Conservation (phyloP, 1,140 invertebrate species). For the Pseudachorutes palmiensis region DNA sequence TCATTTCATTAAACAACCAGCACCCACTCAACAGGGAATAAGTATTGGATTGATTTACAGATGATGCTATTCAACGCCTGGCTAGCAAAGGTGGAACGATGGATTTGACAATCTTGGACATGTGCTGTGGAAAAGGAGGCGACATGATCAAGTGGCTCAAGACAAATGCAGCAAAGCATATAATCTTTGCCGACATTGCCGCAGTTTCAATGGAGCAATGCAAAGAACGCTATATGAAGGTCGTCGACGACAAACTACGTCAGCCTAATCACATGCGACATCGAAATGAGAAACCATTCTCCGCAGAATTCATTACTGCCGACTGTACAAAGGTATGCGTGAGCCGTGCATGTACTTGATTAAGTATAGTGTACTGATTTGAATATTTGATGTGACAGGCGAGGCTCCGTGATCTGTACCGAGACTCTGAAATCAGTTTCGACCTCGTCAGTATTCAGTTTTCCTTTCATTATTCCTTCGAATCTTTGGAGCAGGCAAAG, state of each 20-base stretch:
- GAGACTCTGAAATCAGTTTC: conserved; percentile 64
- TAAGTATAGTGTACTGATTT: conserved; percentile 10
- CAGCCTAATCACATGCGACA: conserved; percentile 21
- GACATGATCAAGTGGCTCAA: conserved; percentile 93
- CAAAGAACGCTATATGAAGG: conserved; percentile 47
- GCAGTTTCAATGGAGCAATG: conserved; percentile 77
- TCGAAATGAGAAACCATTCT: conserved; percentile 48
- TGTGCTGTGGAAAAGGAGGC: conserved; percentile 86
- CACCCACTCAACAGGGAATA: too few species aligned
- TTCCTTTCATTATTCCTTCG: conserved; percentile 94
- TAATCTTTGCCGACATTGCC: conserved; percentile 94
- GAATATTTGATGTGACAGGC: conserved; percentile 44
- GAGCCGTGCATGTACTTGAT: conserved; percentile 13
- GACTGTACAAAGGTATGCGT: conserved; percentile 73
- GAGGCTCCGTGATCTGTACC: conserved; percentile 59
- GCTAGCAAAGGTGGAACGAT: neutral
- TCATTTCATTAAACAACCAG: too few species aligned
- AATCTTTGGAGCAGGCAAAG: conserved; percentile 80
- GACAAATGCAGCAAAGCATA: conserved; percentile 59
- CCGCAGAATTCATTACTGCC: conserved; percentile 83
- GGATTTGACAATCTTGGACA: conserved; percentile 49
- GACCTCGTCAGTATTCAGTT: conserved; percentile 96
- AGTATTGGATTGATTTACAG: conserved; percentile 21
- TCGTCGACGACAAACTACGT: conserved; percentile 40
- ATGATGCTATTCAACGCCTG: conserved; percentile 25